Evolutionary conservation across 2,888 invertebrate genomes (phyloP), one percentile per base, ranked within the genome.

Genomic region (Sphinx pinastri): DNA sequence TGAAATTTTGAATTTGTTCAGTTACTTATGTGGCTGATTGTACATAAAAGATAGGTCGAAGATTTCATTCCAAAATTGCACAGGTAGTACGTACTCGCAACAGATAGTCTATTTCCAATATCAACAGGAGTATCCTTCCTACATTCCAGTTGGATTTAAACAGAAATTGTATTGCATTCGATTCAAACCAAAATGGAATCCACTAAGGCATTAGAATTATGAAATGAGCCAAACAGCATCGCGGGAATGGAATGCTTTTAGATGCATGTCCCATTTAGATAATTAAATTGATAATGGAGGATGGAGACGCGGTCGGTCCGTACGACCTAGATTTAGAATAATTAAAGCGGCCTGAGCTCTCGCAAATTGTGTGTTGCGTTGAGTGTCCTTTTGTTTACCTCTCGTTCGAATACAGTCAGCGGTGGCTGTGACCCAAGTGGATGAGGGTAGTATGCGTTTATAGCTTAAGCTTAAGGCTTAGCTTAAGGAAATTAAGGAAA

Each of bases 181-280:
- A 38, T 38, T 38, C 38, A 57, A 57, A 57, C 25, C 13, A 57
- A 25, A 25, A 25, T 19, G 12, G 7, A 16, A 57, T 25, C 57
- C 19, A 57, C 11, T 25, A 25, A 47, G 49, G 19, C 19, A 47
- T 47, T 49, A 63, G 45, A 45, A 47, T 16, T 47, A 63, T 55
- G 6, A 69, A 69, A 69, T 60, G 47, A 52, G 60, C 69, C 60
- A 19, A 49, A 63, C 59, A 25, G 60, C 59, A 13, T 63, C 45
- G 45, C 57, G 49, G 54, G 54, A 63, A 60, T 52, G 69, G 69
- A 69, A 69, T 63, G 69, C 63, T 69, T 69, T 69, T 54, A 63
- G 63, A 69, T 69, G 45, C 60, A 69, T 69, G 69, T 69, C 69
- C 69, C 54, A 69, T 69, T 69, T 69, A 69, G 69, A 69, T 69